phyloP scores from a whole-genome alignment of 2,888 invertebrate genomes.

The Scrobipalpa atriplicella region DNA sequence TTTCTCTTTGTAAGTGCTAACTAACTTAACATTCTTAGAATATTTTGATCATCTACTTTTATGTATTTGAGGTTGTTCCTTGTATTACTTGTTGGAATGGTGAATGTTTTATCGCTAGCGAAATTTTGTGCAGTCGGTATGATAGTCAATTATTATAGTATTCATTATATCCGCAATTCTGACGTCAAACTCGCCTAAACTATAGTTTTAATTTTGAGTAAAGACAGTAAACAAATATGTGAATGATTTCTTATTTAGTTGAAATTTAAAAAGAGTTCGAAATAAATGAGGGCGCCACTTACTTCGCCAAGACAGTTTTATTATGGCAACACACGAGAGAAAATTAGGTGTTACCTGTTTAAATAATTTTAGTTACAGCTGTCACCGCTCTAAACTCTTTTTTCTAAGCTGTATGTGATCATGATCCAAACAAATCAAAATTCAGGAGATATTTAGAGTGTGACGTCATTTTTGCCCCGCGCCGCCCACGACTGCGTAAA shows the following conservation, averaged over 20 bases:
- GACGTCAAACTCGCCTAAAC: conserved; percentile 45
- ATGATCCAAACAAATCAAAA: not conserved
- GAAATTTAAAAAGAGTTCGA: no score
- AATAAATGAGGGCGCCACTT: no score
- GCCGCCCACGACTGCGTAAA: conserved; percentile 58
- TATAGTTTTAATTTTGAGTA: not conserved
- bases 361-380: no score
- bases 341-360: no score
- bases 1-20: not conserved
- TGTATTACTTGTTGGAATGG: not conserved
- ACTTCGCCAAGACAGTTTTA: no score
- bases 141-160: conserved; percentile 79
- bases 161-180: conserved; percentile 47
- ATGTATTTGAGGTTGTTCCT: not conserved
- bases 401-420: not conserved
- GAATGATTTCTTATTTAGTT: no score
- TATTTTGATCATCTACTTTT: not conserved
- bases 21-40: not conserved
- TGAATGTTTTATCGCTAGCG: not conserved
- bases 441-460: conserved; percentile 30
- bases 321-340: no score
- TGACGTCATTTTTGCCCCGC: conserved; percentile 48
- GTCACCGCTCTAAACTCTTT: no score
- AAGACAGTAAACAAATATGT: not conserved
- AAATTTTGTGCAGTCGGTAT: conserved; percentile 14